Conservation (phyloP, 2,888 invertebrate species). For the Chymomyza fuscimana region DNA sequence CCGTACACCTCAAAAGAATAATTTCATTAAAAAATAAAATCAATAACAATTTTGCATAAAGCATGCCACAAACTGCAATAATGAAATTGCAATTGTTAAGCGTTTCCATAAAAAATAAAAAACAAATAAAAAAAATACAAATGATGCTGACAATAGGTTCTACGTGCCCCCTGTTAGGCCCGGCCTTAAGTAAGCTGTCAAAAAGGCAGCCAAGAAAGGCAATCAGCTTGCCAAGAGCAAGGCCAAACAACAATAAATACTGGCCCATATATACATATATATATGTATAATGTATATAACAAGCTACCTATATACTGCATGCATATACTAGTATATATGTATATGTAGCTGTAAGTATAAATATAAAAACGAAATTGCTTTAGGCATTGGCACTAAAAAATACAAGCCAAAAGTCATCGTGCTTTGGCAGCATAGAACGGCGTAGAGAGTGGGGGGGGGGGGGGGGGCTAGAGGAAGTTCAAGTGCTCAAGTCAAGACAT, state of each 20-base stretch:
- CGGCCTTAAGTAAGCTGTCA: not conserved
- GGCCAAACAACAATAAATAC: conserved; percentile 54
- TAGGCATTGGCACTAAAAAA: conserved; percentile 6
- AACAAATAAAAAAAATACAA: conserved; percentile 8
- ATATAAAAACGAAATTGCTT: not conserved
- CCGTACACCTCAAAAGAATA: not conserved
- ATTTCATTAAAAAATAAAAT: not conserved
- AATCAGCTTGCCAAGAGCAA: not conserved
- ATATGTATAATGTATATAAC: too few relatives aligned
- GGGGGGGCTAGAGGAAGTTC: conserved; percentile 38
- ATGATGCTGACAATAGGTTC: not conserved
- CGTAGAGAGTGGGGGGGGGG: not conserved
- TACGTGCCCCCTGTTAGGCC: not conserved
- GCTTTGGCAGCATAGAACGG: not conserved
- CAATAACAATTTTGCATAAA: not conserved
- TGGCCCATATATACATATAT: not conserved
- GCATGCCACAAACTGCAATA: not conserved
- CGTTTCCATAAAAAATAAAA: conserved; percentile 1
- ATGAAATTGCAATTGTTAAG: not conserved
- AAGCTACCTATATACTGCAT: not conserved
- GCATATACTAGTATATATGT: not conserved
- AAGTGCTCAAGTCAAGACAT: conserved; percentile 72
- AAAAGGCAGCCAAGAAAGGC: not conserved
- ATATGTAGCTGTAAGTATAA: not conserved
- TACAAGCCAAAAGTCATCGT: conserved; percentile 18